A percentile compares a stretch with the other conserved stretches of the same genome.
Conservation (phyloP, 2,113 vertebrate species). For the Gnathonemus echidnorhynchus region DNA sequence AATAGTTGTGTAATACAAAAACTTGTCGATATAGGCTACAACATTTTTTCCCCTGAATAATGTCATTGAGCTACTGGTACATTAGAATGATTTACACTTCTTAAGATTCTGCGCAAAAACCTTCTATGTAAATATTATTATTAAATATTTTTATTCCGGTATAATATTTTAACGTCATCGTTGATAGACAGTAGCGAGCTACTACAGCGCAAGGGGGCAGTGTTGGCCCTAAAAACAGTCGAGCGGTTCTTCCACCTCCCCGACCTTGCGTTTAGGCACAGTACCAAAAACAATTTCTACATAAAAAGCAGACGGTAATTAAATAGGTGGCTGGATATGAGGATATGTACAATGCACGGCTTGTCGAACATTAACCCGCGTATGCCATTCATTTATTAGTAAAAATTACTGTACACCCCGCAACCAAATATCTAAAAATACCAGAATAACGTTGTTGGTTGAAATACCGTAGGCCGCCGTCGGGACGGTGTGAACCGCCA, state of each 20-base stretch:
- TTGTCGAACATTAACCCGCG: no score
- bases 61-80: not conserved
- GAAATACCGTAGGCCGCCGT: no score
- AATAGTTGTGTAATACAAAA: not conserved
- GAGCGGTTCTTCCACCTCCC: not conserved
- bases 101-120: not conserved
- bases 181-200: not conserved
- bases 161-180: not conserved
- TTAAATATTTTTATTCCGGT: not conserved
- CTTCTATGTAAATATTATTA: not conserved
- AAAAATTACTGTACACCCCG: not conserved
- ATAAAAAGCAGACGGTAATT: no score
- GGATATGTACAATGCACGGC: no score
- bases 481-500: no score
- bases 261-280: no score
- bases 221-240: not conserved
- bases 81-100: not conserved
- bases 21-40: not conserved
- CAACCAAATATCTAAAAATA: no score
- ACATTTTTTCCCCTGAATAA: not conserved
- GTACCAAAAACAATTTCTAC: no score
- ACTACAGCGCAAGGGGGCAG: not conserved
- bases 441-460: no score
- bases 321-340: no score
- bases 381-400: not conserved